Base-by-base conservation (phyloP, 2,113 vertebrate species). In the Melanerpes formicivorus region DNA sequence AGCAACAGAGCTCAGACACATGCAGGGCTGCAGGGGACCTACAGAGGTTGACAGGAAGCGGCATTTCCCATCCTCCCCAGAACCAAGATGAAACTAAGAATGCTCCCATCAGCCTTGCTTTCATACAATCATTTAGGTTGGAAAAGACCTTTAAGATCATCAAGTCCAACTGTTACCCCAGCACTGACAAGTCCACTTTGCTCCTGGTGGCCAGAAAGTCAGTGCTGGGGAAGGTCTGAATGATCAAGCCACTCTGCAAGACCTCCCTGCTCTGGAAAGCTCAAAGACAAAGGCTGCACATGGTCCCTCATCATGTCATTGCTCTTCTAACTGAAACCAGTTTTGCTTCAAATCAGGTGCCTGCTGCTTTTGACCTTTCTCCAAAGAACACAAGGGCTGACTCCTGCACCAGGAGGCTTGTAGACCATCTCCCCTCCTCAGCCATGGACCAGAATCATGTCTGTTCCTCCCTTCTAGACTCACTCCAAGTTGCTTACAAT, bases 331-430 rank as follows among this genome's bases (percentile, higher is more conserved):
- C 30, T 70, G 69, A 52, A 46, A 79, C 4, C 29, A 32, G 11
- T 10, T 91, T 59, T 87, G 11, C 15, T 40, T 42, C 12, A 50
- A 79, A 44, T 46, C 32, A 17, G 34, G 54, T 71, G 26, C 37
- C 23, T 66, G 46, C 60, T 62, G 54, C 26, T 90, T 65, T 65
- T 80, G 37, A 12, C 67, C 27, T 65, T 72, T 80, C 22, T 25
- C 9, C 11, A 73, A 79, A 32, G 44, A 92, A 14, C 21, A 32
- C 12, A 11, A 69, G 7, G 58, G 19, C 7, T 48, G 85, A 26
- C 3, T 69, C 19, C 59, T 60, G 1, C 54, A 52, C 48, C 4
- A 2, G 27, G 7, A 69, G 48, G 17, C 21, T 67, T 0, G 0
- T 8, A 56, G 32, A 11, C 42, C 70, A 37, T 32, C 27, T 78